Conservation (phyloP, 2,113 vertebrate genomes). For the Sorex araneus region DNA sequence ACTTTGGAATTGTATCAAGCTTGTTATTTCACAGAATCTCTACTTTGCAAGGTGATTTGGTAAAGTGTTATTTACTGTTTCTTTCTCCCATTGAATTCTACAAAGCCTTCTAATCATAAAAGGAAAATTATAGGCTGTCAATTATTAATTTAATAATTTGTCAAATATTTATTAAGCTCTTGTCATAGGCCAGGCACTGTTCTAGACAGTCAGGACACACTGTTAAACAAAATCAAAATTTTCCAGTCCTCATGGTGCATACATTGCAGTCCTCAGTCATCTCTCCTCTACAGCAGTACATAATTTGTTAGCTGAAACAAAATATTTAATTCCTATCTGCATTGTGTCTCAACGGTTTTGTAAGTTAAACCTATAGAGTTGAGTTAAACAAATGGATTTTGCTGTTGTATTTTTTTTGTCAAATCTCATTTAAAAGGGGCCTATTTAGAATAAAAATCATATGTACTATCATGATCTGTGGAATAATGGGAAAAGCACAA, state of each 20-base stretch:
- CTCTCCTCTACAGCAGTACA: not conserved
- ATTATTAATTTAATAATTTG: not conserved
- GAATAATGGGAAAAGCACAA: not conserved
- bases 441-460: not conserved
- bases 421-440: not conserved
- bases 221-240: not conserved
- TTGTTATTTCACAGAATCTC: not conserved
- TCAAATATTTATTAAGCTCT: constrained; percentile 10
- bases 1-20: not conserved
- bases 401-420: not conserved
- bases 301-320: not conserved
- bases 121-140: not conserved
- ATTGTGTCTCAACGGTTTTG: not conserved
- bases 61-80: not conserved
- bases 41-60: constrained; percentile 38
- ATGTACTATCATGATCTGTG: not conserved
- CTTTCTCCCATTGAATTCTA: not conserved
- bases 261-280: not conserved
- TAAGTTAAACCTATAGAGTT: not conserved
- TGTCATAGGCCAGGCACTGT: not conserved
- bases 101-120: not conserved
- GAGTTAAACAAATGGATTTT: not conserved
- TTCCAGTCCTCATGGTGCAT: not conserved
- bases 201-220: not conserved
- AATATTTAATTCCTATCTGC: not conserved